These are phyloP conservation scores for Conistra vaccinii DNA, from an alignment of 2,888 invertebrate genomes.

Conservation along the genomic window DNA sequence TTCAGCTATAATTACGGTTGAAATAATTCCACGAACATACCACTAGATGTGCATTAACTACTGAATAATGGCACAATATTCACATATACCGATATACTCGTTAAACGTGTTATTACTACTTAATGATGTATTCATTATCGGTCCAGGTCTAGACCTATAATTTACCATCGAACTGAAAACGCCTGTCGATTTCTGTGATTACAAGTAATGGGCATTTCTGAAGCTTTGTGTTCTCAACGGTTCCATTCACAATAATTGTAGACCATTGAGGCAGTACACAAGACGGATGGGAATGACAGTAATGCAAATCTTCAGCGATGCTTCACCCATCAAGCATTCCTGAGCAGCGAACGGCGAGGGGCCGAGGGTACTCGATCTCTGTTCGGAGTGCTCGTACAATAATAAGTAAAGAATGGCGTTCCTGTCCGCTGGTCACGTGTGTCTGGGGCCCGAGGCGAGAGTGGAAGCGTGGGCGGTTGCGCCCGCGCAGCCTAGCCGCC, in stretches of 20 bases:
- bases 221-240: constrained; percentile 70
- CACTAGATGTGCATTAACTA: constrained; percentile 53
- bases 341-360: constrained; percentile 71
- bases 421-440: constrained; percentile 83
- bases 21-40: constrained; percentile 53
- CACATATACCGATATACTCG: constrained; percentile 48
- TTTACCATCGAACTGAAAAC: constrained; percentile 58
- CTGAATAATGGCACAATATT: constrained; percentile 59
- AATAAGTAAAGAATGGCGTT: constrained; percentile 80
- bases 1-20: constrained; percentile 51
- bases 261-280: constrained; percentile 75
- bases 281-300: constrained; percentile 80
- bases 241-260: constrained; percentile 76
- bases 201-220: constrained; percentile 69
- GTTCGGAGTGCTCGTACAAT: constrained; percentile 69
- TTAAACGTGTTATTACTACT: constrained; percentile 53
- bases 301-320: constrained; percentile 80
- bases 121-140: constrained; percentile 61
- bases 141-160: constrained; percentile 50
- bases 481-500: constrained; percentile 12
- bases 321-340: constrained; percentile 76
- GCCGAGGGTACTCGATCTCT: constrained; percentile 77
- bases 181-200: constrained; percentile 66
- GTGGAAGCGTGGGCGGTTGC: constrained; percentile 86
- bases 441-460: constrained; percentile 85